A percentile compares a stretch with the other conserved stretches of the same genome.
Conservation (phyloP, 2,888 invertebrate species). For the Tenthredo distinguenda region DNA sequence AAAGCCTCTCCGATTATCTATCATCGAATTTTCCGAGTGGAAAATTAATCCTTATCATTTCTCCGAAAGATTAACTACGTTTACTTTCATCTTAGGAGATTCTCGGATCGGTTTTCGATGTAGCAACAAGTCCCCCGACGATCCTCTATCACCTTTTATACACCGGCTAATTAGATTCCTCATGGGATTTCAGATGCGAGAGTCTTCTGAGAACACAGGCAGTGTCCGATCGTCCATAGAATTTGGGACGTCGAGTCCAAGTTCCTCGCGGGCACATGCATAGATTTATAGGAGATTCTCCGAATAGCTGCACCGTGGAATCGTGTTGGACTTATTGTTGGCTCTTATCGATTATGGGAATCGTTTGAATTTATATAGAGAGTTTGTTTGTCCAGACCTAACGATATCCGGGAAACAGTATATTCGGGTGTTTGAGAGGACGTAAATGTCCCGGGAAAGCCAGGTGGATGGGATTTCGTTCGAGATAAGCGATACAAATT, state of each 20-base stretch:
- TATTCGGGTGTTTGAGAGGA: conserved; percentile 22
- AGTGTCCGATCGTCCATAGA: too few relatives aligned
- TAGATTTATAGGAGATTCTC: not conserved
- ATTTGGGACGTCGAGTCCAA: too few relatives aligned
- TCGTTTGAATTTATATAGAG: conserved; percentile 27
- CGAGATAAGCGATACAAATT: conserved; percentile 50
- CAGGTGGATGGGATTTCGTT: conserved; percentile 43
- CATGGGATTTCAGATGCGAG: not conserved
- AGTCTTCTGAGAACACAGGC: too few relatives aligned
- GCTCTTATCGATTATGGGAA: conserved; percentile 24
- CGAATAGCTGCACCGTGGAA: not conserved
- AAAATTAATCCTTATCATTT: conserved; percentile 38
- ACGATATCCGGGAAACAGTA: conserved; percentile 20
- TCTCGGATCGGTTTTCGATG: not conserved
- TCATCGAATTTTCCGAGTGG: conserved; percentile 29
- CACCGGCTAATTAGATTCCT: not conserved
- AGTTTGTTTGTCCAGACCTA: conserved; percentile 27
- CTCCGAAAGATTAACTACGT: conserved; percentile 3
- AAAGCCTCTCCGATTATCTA: not conserved
- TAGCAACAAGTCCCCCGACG: not conserved
- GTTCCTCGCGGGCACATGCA: too few relatives aligned
- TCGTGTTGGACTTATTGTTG: not conserved
- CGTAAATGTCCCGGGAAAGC: not conserved
- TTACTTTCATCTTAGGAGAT: not conserved
- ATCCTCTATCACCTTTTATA: not conserved